These are phyloP conservation scores for Theodoxus fluviatilis DNA, from an alignment of 2,888 invertebrate genomes.

Conservation along the genomic window DNA sequence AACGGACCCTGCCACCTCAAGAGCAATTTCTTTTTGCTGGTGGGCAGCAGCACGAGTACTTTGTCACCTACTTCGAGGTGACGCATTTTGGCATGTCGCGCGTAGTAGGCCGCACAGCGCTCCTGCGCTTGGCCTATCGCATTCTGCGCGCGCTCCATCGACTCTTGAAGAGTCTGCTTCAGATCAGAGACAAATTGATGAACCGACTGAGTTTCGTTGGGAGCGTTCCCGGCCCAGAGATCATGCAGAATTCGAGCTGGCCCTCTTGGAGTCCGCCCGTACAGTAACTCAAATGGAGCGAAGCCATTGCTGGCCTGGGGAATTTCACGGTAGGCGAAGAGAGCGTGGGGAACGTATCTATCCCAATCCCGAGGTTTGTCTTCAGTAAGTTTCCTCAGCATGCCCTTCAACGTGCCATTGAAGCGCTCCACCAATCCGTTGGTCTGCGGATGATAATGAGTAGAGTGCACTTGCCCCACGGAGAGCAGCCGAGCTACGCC, in stretches of 20 bases:
- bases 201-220: constrained; percentile 27
- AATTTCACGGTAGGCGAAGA: constrained; percentile 25
- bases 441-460: constrained; percentile 13
- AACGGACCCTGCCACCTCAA: constrained; percentile 36
- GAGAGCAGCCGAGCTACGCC: no score
- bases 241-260: constrained; percentile 31
- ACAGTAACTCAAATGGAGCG: constrained; percentile 37
- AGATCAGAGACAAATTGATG: constrained; percentile 38
- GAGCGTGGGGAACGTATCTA: constrained; percentile 27
- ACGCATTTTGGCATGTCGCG: constrained; percentile 29
- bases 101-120: constrained; percentile 31
- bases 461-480: neutral
- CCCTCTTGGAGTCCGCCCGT: constrained; percentile 32
- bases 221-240: constrained; percentile 31
- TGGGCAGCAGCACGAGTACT: constrained; percentile 37
- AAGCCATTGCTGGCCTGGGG: constrained; percentile 23
- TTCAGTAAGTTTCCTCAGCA: constrained; percentile 31
- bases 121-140: constrained; percentile 22
- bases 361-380: constrained; percentile 38
- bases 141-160: constrained; percentile 31
- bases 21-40: constrained; percentile 38
- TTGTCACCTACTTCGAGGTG: constrained; percentile 31
- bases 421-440: constrained; percentile 17
- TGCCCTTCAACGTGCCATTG: constrained; percentile 31
- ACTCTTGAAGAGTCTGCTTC: constrained; percentile 32